Percentiles rank a stretch among this genome's conserved stretches.
Evolutionary conservation across 2,888 invertebrate species (phyloP).

Genomic region (Euzophera pinguis): DNA sequence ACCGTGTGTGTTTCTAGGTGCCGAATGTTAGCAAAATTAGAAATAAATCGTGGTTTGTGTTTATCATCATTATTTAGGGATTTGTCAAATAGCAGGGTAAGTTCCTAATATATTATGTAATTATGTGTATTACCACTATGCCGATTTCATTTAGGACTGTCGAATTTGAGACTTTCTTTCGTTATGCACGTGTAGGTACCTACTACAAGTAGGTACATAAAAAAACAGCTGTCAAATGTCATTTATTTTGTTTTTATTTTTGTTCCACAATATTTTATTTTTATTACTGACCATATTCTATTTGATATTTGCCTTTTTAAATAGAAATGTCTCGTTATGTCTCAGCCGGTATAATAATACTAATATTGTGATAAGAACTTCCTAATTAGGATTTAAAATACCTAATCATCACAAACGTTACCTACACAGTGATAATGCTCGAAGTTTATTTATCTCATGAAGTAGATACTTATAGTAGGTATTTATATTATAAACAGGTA

Average conservation of each 20-base stretch:
- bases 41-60: conserved; percentile 80
- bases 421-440: background rate
- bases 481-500: background rate
- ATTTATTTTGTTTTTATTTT: conserved; percentile 40
- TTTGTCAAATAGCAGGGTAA: conserved; percentile 73
- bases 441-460: background rate
- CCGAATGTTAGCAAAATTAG: conserved; percentile 81
- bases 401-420: background rate
- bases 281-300: background rate
- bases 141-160: conserved; percentile 54
- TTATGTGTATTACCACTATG: conserved; percentile 29
- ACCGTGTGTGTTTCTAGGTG: conserved; percentile 81
- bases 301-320: no score
- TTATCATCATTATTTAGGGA: conserved; percentile 73
- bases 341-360: background rate
- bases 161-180: conserved; percentile 43
- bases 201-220: conserved; percentile 42
- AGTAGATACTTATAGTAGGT: background rate
- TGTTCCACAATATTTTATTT: conserved; percentile 21
- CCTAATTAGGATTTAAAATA: background rate
- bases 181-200: conserved; percentile 54
- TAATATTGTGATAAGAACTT: background rate
- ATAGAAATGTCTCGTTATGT: no score
- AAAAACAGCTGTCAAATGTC: conserved; percentile 66
- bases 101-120: conserved; percentile 37